These are phyloP conservation scores for Caenorhabditis brenneri DNA, from an alignment of 1,140 invertebrate species.

Conservation along the genomic window DNA sequence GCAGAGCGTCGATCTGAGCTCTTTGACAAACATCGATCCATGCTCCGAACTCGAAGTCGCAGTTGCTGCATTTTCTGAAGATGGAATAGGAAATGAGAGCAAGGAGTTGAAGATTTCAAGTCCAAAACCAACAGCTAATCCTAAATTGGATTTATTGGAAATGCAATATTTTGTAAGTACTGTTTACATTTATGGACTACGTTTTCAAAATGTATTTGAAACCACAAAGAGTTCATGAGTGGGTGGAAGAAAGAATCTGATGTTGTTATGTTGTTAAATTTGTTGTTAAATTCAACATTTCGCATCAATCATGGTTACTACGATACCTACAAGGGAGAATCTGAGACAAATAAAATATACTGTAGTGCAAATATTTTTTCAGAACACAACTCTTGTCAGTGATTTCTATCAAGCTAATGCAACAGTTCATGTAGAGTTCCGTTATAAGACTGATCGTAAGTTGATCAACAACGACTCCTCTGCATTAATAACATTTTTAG, in stretches of 20 bases:
- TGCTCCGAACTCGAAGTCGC: conserved; percentile 27
- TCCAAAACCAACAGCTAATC: conserved; percentile 22
- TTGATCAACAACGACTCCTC: not conserved
- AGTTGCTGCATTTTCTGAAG: conserved; percentile 30
- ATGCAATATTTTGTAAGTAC: conserved; percentile 9
- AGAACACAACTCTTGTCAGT: conserved; percentile 24
- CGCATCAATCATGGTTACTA: too few relatives aligned
- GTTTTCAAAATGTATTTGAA: too few relatives aligned
- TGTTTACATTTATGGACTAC: not conserved
- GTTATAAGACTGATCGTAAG: conserved; percentile 27
- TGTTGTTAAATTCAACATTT: too few relatives aligned
- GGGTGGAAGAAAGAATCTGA: not conserved
- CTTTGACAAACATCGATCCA: conserved; percentile 40
- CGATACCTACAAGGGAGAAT: too few relatives aligned
- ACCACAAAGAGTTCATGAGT: not conserved
- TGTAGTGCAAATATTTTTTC: not conserved
- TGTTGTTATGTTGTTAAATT: too few relatives aligned
- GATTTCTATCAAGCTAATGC: conserved; percentile 4
- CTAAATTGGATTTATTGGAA: not conserved
- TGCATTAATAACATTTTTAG: conserved; percentile 42
- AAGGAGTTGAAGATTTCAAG: conserved; percentile 37
- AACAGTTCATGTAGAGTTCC: conserved; percentile 4
- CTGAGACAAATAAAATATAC: not conserved
- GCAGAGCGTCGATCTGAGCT: not conserved
- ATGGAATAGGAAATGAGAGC: conserved; percentile 17